These are phyloP conservation scores for Onychomys arenicola DNA, from an alignment of 2,797 vertebrate species.

Conservation along the genomic window DNA sequence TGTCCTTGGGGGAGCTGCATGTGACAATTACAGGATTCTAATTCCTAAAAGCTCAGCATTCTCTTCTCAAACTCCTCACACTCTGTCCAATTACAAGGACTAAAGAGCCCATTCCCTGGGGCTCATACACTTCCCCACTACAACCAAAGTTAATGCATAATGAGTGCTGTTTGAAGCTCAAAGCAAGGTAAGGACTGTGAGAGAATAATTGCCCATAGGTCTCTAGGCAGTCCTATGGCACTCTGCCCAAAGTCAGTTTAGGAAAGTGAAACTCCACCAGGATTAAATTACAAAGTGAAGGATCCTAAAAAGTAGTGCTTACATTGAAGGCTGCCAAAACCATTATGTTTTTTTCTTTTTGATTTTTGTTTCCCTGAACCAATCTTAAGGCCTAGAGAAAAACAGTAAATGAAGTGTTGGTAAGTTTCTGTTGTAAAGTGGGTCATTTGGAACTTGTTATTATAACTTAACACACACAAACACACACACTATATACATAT, in stretches of 20 bases:
- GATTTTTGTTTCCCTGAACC: conserved; percentile 46
- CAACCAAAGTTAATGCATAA: not conserved
- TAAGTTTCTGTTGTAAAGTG: conserved; percentile 43
- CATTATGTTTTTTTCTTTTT: not conserved
- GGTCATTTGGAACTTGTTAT: conserved; percentile 16
- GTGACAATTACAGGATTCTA: not conserved
- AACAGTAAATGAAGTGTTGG: conserved; percentile 34
- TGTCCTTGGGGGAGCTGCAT: not conserved
- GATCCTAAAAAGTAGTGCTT: conserved; percentile 66
- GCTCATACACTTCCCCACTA: not conserved
- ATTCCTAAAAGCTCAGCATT: conserved; percentile 37
- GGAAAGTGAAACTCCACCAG: conserved; percentile 58
- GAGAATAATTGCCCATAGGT: conserved; percentile 57
- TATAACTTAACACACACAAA: not conserved
- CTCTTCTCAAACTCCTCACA: conserved; percentile 13
- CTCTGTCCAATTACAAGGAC: conserved; percentile 32
- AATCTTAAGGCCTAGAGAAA: conserved; percentile 64
- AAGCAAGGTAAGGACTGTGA: not conserved
- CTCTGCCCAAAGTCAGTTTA: conserved; percentile 65
- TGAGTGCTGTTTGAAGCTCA: conserved; percentile 12
- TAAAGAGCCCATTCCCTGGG: not conserved
- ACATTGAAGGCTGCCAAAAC: conserved; percentile 58
- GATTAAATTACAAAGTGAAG: conserved; percentile 74
- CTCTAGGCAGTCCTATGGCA: conserved; percentile 63
- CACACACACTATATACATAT: not conserved